Conservation (phyloP, 2,113 vertebrate genomes). For the Boulengeromyrus knoepffleri region DNA sequence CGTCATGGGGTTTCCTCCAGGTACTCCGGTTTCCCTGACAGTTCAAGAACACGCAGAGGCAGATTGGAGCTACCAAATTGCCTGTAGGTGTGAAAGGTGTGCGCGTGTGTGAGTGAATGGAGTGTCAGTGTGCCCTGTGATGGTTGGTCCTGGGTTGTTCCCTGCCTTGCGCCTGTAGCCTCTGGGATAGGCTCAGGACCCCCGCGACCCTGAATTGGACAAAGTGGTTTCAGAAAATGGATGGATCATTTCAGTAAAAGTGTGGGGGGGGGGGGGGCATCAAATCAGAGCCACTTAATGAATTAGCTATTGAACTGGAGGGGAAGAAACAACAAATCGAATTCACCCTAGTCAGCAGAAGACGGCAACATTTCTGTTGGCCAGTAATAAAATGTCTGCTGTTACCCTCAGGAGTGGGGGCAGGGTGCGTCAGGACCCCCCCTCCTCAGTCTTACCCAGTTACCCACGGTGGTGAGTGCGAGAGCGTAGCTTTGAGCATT, state of each 20-base stretch:
- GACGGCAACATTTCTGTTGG: slow-evolving; percentile 47
- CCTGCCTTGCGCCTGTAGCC: not conserved
- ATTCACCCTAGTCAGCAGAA: slow-evolving; percentile 62
- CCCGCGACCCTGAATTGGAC: not conserved
- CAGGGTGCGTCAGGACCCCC: slow-evolving; percentile 36
- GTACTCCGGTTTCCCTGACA: not conserved
- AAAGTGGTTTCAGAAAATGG: not conserved
- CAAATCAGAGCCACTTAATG: slow-evolving; percentile 68
- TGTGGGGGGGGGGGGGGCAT: slow-evolving; percentile 34
- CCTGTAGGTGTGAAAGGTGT: not conserved
- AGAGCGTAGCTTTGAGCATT: not conserved
- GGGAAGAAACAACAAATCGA: slow-evolving; percentile 50
- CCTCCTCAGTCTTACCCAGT: not conserved
- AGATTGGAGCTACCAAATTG: not conserved
- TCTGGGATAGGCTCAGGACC: not conserved
- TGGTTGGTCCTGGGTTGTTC: not conserved
- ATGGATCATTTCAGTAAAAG: not conserved
- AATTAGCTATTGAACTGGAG: slow-evolving; percentile 69
- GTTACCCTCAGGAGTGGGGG: slow-evolving; percentile 36
- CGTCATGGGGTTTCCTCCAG: not conserved
- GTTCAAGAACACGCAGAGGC: not conserved
- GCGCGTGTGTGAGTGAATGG: too few relatives aligned
- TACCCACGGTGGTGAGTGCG: not conserved
- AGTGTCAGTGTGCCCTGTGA: too few relatives aligned
- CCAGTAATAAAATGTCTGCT: slow-evolving; percentile 43